Evolutionary conservation across 35 echinoderm and acorn worm species (phyloP).

Genomic region (Lytechinus variegatus): DNA sequence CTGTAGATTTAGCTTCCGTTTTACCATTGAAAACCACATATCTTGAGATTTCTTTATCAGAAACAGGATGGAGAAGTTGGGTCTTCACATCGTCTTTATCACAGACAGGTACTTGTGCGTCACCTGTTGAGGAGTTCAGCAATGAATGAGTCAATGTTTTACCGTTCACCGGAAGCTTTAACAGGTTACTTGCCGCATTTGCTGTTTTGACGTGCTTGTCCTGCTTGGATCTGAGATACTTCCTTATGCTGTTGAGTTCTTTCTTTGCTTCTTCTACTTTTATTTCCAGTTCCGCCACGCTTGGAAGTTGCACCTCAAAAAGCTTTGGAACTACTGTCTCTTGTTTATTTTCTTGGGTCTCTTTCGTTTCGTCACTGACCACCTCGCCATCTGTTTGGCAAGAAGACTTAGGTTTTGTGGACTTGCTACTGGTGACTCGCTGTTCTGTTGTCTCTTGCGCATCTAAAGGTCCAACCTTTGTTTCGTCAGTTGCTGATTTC

Average conservation of each 20-base stretch:
- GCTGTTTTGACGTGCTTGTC: neutral
- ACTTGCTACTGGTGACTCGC: neutral
- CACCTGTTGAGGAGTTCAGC: neutral
- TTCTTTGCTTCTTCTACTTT: neutral
- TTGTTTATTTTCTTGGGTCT: neutral
- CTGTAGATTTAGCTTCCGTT: neutral
- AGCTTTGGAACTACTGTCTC: neutral
- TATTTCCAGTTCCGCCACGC: neutral
- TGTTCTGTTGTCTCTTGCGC: neutral
- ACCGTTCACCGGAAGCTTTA: neutral
- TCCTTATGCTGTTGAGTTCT: neutral
- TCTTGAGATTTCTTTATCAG: neutral
- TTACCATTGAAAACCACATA: neutral
- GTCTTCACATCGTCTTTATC: neutral
- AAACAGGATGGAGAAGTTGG: neutral
- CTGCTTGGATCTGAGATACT: neutral
- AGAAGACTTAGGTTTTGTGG: neutral
- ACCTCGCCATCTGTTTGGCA: neutral
- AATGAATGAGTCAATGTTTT: neutral
- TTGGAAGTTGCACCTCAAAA: neutral
- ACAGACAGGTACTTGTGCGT: neutral
- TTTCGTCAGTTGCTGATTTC: neutral
- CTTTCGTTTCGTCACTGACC: neutral
- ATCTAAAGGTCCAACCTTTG: neutral
- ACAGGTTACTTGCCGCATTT: neutral